These are phyloP conservation scores for Epistrophe grossulariae DNA, from an alignment of 2,888 invertebrate genomes.

Conservation along the genomic window DNA sequence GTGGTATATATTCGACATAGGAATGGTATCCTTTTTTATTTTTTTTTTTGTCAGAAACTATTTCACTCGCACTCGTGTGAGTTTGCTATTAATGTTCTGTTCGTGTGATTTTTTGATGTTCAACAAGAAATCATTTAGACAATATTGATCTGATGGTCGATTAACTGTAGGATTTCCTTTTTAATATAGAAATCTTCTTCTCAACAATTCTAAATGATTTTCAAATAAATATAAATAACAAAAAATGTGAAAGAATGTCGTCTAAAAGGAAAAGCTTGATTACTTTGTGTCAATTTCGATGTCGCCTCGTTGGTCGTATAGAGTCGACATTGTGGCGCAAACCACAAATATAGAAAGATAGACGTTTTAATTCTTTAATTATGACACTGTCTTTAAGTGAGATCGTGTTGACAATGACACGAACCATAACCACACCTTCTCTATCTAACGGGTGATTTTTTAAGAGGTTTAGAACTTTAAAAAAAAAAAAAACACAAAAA, in stretches of 20 bases:
- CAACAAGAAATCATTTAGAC: constrained; percentile 41
- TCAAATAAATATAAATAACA: constrained; percentile 5
- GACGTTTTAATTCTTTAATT: constrained; percentile 44
- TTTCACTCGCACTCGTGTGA: not conserved
- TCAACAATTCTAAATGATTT: constrained; percentile 46
- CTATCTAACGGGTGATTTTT: no score
- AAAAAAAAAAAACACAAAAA: no score
- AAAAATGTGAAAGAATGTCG: not conserved
- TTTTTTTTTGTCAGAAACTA: not conserved
- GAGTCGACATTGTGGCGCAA: constrained; percentile 11
- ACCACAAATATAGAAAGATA: not conserved
- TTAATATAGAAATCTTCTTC: constrained; percentile 15
- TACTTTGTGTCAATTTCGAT: constrained; percentile 8
- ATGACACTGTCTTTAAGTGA: constrained; percentile 11
- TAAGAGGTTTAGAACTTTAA: no score
- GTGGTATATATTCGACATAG: not conserved
- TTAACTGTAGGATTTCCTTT: constrained; percentile 59
- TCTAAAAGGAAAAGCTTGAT: not conserved
- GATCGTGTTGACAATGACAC: constrained; percentile 49
- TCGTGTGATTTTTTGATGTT: constrained; percentile 18
- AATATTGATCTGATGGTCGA: constrained; percentile 12
- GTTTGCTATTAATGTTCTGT: constrained; percentile 1
- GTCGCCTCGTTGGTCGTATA: not conserved
- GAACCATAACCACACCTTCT: constrained; percentile 27
- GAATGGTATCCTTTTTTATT: no score